Evolutionary conservation across 2,888 invertebrate genomes (phyloP).

Genomic region (Perizoma affinitatum): DNA sequence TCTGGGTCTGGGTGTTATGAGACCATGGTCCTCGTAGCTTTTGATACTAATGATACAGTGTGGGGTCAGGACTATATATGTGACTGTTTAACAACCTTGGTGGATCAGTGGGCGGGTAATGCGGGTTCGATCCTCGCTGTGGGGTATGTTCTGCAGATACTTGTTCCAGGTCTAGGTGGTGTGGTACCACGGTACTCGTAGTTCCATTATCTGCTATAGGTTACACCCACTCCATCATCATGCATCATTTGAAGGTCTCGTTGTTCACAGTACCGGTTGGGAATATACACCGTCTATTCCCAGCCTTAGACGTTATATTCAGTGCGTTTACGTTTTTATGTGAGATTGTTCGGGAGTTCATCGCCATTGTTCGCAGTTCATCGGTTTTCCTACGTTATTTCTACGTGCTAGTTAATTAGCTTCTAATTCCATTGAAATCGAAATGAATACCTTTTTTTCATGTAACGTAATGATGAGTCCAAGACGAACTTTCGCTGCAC

Average conservation of each 20-base stretch:
- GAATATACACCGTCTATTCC: slow-evolving; percentile 2
- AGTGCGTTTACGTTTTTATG: slow-evolving; percentile 20
- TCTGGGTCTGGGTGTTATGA: neutral
- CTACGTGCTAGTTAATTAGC: slow-evolving; percentile 23
- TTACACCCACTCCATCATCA: no score
- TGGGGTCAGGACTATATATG: neutral
- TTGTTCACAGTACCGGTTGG: no score
- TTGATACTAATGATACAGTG: neutral
- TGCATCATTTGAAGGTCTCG: no score
- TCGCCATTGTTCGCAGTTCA: slow-evolving; percentile 29
- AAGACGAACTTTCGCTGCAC: slow-evolving; percentile 11
- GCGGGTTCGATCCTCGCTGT: no score
- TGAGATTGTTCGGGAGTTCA: slow-evolving; percentile 30
- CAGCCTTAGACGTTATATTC: slow-evolving; percentile 17
- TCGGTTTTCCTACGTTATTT: slow-evolving; percentile 26
- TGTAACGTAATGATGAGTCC: slow-evolving; percentile 11
- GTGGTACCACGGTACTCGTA: no score
- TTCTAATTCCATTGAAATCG: slow-evolving; percentile 31
- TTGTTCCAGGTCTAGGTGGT: no score
- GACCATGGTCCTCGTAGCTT: neutral
- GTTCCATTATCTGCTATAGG: no score
- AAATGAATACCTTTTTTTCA: slow-evolving; percentile 21
- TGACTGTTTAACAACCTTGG: neutral
- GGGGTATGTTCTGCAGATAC: no score
- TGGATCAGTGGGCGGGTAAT: no score